Conservation (phyloP, 2,113 vertebrate species). For the Pseudonaja textilis region DNA sequence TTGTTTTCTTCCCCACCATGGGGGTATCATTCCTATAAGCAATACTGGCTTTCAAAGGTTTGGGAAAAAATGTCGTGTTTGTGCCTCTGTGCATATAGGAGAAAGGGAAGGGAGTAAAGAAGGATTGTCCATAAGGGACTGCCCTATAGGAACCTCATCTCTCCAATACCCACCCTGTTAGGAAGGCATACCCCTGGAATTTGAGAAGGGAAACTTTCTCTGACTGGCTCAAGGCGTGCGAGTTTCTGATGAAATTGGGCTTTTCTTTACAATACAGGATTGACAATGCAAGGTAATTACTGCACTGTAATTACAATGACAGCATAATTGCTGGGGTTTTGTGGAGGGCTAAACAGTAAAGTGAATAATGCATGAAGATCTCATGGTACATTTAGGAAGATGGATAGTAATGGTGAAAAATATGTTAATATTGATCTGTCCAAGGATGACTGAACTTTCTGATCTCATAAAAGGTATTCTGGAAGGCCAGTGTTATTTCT, state of each 20-base stretch:
- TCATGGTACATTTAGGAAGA: neutral
- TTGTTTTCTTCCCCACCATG: neutral
- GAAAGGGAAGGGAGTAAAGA: neutral
- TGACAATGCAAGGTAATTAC: neutral
- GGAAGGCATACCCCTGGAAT: neutral
- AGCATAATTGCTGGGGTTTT: neutral
- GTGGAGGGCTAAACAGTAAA: neutral
- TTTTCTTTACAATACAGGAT: neutral
- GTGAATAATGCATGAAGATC: neutral
- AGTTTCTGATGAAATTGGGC: neutral
- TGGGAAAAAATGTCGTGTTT: neutral
- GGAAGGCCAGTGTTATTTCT: neutral
- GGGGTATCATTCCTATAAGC: neutral
- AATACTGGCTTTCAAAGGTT: neutral
- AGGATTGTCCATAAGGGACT: neutral
- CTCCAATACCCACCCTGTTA: neutral
- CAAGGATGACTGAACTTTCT: neutral
- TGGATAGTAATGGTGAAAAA: neutral
- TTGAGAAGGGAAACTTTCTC: neutral
- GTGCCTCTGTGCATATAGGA: neutral
- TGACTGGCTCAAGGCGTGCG: neutral
- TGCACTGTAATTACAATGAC: neutral
- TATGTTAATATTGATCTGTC: neutral
- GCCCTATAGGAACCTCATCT: neutral
- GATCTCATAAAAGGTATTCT: neutral